Evolutionary conservation across 2,113 vertebrate genomes (phyloP).

Genomic region (Solea solea): DNA sequence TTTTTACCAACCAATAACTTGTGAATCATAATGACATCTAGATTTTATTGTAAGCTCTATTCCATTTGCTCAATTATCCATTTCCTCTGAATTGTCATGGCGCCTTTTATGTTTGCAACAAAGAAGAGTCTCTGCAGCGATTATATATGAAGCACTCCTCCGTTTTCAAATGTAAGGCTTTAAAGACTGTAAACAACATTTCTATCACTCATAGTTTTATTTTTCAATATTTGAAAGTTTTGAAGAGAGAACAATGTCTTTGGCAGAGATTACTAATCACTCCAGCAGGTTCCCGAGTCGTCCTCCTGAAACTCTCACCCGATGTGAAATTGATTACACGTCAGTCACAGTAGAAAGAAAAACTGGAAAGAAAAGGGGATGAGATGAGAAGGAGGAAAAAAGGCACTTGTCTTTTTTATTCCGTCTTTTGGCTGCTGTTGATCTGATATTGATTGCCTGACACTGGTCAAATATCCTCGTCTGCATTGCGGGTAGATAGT

Average conservation of each 20-base stretch:
- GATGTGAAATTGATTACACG: constrained; percentile 73
- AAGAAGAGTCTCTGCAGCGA: constrained; percentile 30
- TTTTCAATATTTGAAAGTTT: constrained; percentile 1
- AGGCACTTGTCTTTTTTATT: constrained; percentile 22
- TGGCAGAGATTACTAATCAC: constrained; percentile 39
- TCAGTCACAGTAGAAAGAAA: constrained; percentile 65
- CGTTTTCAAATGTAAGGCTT: constrained; percentile 13
- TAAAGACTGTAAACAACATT: neutral
- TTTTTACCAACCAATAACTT: constrained; percentile 51
- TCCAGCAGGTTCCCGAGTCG: constrained; percentile 33
- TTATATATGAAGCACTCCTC: neutral
- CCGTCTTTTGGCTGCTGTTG: constrained; percentile 56
- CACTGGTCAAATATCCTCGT: constrained; percentile 70
- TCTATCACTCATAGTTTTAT: neutral
- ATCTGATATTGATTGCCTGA: constrained; percentile 70
- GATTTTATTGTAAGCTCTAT: constrained; percentile 47
- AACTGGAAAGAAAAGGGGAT: constrained; percentile 32
- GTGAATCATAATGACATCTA: constrained; percentile 56
- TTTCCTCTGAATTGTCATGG: constrained; percentile 28
- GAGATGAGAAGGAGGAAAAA: constrained; percentile 31
- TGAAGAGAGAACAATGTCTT: constrained; percentile 10
- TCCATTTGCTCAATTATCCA: constrained; percentile 55
- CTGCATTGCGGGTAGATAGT: constrained; percentile 53
- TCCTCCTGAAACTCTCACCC: constrained; percentile 37
- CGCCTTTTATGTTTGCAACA: constrained; percentile 25